Base-by-base conservation (phyloP, 2,888 invertebrate species). In the Eremobia ochroleuca region DNA sequence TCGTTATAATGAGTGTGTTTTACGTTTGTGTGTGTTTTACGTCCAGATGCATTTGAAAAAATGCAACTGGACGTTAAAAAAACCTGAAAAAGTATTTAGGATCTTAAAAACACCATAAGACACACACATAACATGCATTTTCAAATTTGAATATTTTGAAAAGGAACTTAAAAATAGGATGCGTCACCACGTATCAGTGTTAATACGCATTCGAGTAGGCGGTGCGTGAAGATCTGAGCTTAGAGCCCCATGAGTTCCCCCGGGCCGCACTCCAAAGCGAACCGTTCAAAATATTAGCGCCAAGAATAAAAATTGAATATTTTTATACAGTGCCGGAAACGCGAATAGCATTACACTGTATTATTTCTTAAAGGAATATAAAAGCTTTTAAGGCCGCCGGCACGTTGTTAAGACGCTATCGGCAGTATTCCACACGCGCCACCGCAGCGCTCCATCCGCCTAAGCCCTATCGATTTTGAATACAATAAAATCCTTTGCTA, bases 341-440 rank as follows among this genome's bases (percentile, higher is more conserved):
- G 88, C 82, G 90, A 91, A 91, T 89, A 92, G 94, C 92, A 94
- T 95, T 95, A 96, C 94, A 93, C 89, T 93, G 95, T 95, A 95
- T 95, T 96, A 95, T 95, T 95, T 94, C 93, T 94, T 92, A 92
- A 92, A 93, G 94, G 93, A 95, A 94, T 95, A 93, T 95, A 94
- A 96, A 96, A 96, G 96, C 96, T 97, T 97, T 96, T 96, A 94
- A 95, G 89, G 95, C 96, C 94, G 92, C 90, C 92, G 95, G 95
- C 93, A 92, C 92, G 92, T 92, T 92, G 92, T 87, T 94, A 95
- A 95, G 94, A 92, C 92, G 94, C 94, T 94, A 94, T 93, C 92
- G 93, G 84, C 89, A 91, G 91, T 92, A 93, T 93, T 91, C 91
- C 88, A 89, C 91, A 90, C 91, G 88, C 90, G 89, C 83, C 88